A percentile compares a stretch with the other conserved stretches of the same genome.
phyloP scores from a whole-genome alignment of 1,140 invertebrate species.

The Lordiphosa mommai region DNA sequence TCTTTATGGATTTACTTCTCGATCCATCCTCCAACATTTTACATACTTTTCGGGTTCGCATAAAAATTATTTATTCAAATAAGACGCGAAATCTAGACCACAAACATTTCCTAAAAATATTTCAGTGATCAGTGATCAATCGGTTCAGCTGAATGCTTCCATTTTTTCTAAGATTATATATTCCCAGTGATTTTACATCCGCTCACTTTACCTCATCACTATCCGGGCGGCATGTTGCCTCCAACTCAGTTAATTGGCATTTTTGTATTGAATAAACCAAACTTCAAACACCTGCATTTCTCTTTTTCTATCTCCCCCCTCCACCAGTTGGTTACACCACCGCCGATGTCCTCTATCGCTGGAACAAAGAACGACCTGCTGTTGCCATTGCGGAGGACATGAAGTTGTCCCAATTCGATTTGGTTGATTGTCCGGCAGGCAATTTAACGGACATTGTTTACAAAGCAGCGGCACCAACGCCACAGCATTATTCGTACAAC shows the following conservation, averaged over 20 bases:
- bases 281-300: slow-evolving; percentile 4
- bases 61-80: too few species aligned
- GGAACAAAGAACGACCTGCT: slow-evolving; percentile 86
- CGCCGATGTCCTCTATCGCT: slow-evolving; percentile 89
- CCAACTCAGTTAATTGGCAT: slow-evolving; percentile 15
- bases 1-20: too few species aligned
- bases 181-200: background rate
- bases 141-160: too few species aligned
- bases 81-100: too few species aligned
- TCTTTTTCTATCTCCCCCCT: background rate
- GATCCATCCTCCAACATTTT: too few species aligned
- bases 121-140: too few species aligned
- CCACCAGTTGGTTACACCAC: slow-evolving; percentile 90
- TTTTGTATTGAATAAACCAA: slow-evolving; percentile 5
- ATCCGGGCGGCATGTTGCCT: too few species aligned
- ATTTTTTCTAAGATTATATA: too few species aligned
- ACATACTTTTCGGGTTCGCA: too few species aligned
- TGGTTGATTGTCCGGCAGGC: slow-evolving; percentile 88
- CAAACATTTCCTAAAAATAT: too few species aligned
- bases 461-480: slow-evolving; percentile 62
- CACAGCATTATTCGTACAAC: slow-evolving; percentile 34
- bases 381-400: slow-evolving; percentile 91
- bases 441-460: slow-evolving; percentile 84
- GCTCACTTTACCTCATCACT: background rate
- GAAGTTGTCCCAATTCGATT: slow-evolving; percentile 92